These are phyloP conservation scores for Sturmia bella DNA, from an alignment of 2,888 invertebrate genomes.

Conservation along the genomic window DNA sequence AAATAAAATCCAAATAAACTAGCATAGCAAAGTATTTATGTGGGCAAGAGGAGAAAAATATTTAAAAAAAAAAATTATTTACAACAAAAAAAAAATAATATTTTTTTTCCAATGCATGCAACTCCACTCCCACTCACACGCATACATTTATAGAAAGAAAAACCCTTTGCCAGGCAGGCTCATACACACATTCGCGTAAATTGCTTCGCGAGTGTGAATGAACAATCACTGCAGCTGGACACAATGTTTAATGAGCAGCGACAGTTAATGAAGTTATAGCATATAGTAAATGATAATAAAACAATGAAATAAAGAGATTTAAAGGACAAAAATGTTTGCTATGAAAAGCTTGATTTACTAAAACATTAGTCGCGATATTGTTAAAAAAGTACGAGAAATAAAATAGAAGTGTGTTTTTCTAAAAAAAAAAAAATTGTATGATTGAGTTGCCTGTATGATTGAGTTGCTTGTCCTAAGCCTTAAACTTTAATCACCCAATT, in stretches of 20 bases:
- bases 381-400: too few species aligned
- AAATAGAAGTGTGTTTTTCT: too few species aligned
- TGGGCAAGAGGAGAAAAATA: background rate
- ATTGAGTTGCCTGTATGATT: too few species aligned
- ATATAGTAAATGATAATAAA: background rate
- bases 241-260: constrained; percentile 63
- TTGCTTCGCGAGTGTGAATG: constrained; percentile 6
- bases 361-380: too few species aligned
- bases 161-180: too few species aligned
- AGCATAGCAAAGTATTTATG: constrained; percentile 17
- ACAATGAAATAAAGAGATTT: constrained; percentile 4
- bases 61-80: constrained; percentile 51
- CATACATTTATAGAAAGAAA: background rate
- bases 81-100: constrained; percentile 51
- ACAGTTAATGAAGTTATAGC: constrained; percentile 59
- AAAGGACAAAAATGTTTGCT: constrained; percentile 3
- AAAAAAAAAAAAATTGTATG: too few species aligned
- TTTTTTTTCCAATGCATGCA: background rate
- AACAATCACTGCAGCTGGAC: constrained; percentile 62
- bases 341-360: too few species aligned
- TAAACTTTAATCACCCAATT: too few species aligned
- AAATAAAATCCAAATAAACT: constrained; percentile 46
- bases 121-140: background rate
- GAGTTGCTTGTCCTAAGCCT: too few species aligned
- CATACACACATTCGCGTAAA: background rate